These are phyloP conservation scores for Nesidiocoris tenuis DNA, from an alignment of 2,888 invertebrate genomes.

Conservation along the genomic window DNA sequence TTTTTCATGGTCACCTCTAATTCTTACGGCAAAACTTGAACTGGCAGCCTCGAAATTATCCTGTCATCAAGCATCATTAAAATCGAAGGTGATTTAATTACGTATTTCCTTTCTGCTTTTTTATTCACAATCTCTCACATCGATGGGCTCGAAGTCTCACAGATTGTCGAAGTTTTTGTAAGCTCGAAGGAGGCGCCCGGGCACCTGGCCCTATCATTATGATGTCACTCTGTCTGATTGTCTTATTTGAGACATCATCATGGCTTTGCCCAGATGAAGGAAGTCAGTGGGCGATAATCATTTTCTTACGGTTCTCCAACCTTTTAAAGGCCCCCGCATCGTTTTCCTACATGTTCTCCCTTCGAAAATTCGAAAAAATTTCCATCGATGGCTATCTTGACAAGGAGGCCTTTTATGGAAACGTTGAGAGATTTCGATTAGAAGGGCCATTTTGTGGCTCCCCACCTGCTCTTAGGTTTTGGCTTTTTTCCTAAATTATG, in stretches of 20 bases:
- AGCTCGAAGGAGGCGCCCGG: not conserved
- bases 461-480: not conserved
- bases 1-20: no score
- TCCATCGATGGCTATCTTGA: constrained; percentile 11
- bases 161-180: not conserved
- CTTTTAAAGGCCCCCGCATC: not conserved
- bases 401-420: constrained; percentile 11
- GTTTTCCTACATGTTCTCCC: not conserved
- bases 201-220: constrained; percentile 29
- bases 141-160: not conserved
- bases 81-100: constrained; percentile 14
- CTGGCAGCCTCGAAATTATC: not conserved
- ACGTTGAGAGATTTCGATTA: not conserved
- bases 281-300: constrained; percentile 14
- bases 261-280: constrained; percentile 1
- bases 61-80: constrained; percentile 19
- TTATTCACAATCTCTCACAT: not conserved
- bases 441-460: not conserved
- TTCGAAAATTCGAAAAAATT: not conserved
- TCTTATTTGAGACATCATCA: constrained; percentile 4
- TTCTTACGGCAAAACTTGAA: no score
- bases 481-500: not conserved
- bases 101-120: constrained; percentile 11
- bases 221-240: constrained; percentile 29
- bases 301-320: constrained; percentile 31